Evolutionary conservation across 2,113 vertebrate species (phyloP).

Genomic region (Falco punctatus): DNA sequence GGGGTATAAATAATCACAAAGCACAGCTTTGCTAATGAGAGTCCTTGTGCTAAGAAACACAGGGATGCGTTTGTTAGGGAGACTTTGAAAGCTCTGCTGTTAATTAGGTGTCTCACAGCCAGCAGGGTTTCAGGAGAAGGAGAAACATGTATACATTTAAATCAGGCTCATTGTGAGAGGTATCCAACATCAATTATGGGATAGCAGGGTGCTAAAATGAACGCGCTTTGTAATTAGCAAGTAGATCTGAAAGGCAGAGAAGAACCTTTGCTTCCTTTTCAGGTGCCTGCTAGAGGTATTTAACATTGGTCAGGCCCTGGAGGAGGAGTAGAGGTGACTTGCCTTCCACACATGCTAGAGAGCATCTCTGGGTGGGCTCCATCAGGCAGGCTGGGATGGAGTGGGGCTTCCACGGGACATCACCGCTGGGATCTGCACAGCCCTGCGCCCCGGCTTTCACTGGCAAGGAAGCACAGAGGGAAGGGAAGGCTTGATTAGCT

Average conservation of each 20-base stretch:
- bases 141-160: conserved; percentile 52
- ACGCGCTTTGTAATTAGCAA: conserved; percentile 36
- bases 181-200: conserved; percentile 20
- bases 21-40: conserved; percentile 72
- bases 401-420: not conserved
- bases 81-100: conserved; percentile 65
- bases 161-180: conserved; percentile 54
- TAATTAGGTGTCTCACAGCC: conserved; percentile 73
- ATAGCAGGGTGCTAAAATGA: conserved; percentile 53
- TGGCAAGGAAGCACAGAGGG: not conserved
- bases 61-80: conserved; percentile 64
- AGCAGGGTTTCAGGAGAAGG: conserved; percentile 46
- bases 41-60: conserved; percentile 57
- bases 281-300: not conserved
- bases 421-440: rapidly evolving
- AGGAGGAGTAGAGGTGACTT: not conserved
- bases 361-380: not conserved
- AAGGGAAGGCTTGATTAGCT: not conserved
- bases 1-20: conserved; percentile 77
- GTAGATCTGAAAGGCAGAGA: not conserved
- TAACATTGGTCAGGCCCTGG: not conserved
- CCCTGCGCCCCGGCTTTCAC: not conserved
- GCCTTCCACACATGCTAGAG: rapidly evolving
- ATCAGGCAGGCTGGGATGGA: not conserved
- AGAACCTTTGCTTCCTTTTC: not conserved